Conservation (phyloP, 2,888 invertebrate species). For the Malthinus flaveolus region DNA sequence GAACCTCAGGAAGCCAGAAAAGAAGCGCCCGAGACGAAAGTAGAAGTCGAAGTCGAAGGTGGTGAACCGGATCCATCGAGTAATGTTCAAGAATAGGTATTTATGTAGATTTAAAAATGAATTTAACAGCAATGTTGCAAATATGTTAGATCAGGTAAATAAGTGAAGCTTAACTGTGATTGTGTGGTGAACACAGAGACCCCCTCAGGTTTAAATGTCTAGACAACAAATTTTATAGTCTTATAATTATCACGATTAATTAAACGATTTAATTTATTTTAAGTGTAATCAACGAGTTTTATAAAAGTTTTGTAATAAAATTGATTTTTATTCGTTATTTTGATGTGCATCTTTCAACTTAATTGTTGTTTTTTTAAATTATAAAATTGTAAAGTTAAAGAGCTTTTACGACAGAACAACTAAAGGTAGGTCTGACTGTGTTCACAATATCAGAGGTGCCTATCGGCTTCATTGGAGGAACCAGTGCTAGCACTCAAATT, state of each 20-base stretch:
- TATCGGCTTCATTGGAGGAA: constrained; percentile 54
- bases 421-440: constrained; percentile 59
- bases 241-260: constrained; percentile 28
- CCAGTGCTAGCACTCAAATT: constrained; percentile 77
- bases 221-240: constrained; percentile 28
- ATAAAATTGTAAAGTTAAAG: too few relatives aligned
- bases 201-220: constrained; percentile 26
- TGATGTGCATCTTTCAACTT: too few relatives aligned
- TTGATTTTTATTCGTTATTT: constrained; percentile 7
- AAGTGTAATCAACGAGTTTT: constrained; percentile 21
- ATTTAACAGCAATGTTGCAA: constrained; percentile 36
- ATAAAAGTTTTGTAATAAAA: constrained; percentile 18
- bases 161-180: constrained; percentile 47
- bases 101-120: too few relatives aligned
- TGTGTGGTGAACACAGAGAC: constrained; percentile 54
- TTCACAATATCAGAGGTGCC: constrained; percentile 55
- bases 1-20: constrained; percentile 29
- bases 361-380: too few relatives aligned
- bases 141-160: constrained; percentile 38
- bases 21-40: constrained; percentile 5
- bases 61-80: constrained; percentile 2
- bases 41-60: constrained; percentile 10
- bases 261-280: constrained; percentile 30
- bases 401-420: constrained; percentile 31
- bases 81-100: background rate